These are phyloP conservation scores for Sphyrna mokarran DNA, from an alignment of 2,113 vertebrate species.

Conservation along the genomic window DNA sequence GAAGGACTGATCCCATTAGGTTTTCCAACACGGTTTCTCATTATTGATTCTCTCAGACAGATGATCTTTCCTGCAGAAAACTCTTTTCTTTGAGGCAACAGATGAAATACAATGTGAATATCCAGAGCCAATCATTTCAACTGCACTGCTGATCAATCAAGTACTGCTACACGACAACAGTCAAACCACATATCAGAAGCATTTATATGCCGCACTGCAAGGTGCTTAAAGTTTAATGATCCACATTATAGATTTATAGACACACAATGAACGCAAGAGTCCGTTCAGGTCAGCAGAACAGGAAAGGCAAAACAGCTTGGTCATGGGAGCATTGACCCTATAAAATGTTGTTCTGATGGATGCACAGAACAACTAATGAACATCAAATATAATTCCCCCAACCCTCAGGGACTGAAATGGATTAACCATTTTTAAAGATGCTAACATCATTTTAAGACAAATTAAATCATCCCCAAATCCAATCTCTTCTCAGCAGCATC, in stretches of 20 bases:
- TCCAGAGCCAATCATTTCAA: background rate
- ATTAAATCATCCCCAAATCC: background rate
- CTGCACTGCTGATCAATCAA: background rate
- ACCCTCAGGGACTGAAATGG: background rate
- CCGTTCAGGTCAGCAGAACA: no score
- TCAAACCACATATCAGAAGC: background rate
- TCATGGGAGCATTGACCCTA: background rate
- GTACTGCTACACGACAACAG: background rate
- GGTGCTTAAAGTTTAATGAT: slow-evolving; percentile 27
- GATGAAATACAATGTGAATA: background rate
- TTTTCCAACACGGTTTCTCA: background rate
- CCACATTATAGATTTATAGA: background rate
- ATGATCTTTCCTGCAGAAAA: background rate
- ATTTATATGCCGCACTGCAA: background rate
- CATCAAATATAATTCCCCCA: background rate
- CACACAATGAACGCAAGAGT: background rate
- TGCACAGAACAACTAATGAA: background rate
- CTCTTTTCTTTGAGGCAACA: background rate
- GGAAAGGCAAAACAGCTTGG: background rate
- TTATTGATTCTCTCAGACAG: no score
- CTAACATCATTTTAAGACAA: background rate
- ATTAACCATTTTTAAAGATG: background rate
- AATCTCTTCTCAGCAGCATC: background rate
- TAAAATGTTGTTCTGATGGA: no score
- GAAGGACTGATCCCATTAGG: no score